A percentile compares a stretch with the other conserved stretches of the same genome.
phyloP scores from a whole-genome alignment of 2,113 vertebrate species.

The Amblyornis subalaris region DNA sequence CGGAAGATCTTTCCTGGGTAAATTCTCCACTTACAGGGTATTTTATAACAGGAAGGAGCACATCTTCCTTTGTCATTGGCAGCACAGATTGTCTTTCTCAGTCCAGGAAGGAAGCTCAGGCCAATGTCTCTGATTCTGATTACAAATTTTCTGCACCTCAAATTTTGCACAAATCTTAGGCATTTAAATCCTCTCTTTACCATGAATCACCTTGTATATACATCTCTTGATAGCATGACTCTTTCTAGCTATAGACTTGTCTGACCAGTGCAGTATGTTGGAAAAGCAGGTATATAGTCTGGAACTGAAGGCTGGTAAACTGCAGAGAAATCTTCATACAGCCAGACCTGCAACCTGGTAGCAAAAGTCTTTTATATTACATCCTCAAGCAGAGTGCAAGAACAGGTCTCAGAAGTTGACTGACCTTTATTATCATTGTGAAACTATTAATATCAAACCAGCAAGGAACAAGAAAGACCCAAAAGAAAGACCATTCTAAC shows the following conservation, averaged over 20 bases:
- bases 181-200: not conserved
- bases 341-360: not conserved
- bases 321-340: not conserved
- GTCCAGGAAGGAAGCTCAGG: not conserved
- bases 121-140: not conserved
- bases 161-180: not conserved
- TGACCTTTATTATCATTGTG: not conserved
- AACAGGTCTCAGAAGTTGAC: not conserved
- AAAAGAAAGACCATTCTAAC: not conserved
- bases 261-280: not conserved
- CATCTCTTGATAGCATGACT: not conserved
- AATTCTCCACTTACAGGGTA: not conserved
- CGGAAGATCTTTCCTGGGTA: not conserved
- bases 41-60: not conserved
- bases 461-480: not conserved
- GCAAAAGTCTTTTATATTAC: not conserved
- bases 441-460: not conserved
- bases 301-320: not conserved
- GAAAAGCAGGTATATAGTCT: not conserved
- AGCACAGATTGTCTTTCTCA: not conserved
- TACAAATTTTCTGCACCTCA: not conserved
- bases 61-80: not conserved
- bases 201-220: not conserved
- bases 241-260: not conserved
- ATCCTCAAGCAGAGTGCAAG: not conserved